Evolutionary conservation across 1,140 invertebrate genomes (phyloP), one percentile per base, ranked within the genome.

Genomic region (Drosophila tani): DNA sequence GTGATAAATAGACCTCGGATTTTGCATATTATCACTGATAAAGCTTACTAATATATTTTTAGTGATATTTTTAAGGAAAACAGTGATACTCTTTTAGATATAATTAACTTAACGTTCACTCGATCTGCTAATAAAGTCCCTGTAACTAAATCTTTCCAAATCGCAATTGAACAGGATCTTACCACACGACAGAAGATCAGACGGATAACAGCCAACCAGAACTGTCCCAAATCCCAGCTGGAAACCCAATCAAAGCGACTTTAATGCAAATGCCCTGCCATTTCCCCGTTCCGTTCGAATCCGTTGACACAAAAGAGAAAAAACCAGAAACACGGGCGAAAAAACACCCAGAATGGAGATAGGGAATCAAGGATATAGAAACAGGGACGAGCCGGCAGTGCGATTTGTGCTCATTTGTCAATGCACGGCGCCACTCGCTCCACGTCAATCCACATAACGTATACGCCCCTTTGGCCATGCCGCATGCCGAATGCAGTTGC

Each of bases 361-460:
- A 38, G 50, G 43, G 47, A 59, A 58, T 53, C 57, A 59, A 59
- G 55, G 47, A 50, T 73, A 66, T 47, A 45, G 49, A 51, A 59
- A 73, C 75, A 63, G 17, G 40, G 79, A 77, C 60, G 67, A 75
- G 45, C 56, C 67, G 63, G 41, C 57, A 81, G 53, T 69, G 40
- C 78, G 79, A 85, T 81, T 85, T 78, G 82, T 69, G 65, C 82
- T 85, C 82, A 81, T 84, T 85, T 81, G 78, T 85, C 74, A 75
- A 62, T 64, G 46, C 46, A 43, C 45, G 38, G 27, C 68, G 56
- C 57, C 55, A 65, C 59, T 69, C 67, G 55, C 56, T 40, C 41
- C 51, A 73, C 75, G 76, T 83, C 81, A 83, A 70, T 83, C 81
- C 32, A 60, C 32, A 83, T 83, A 80, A 76, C 76, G 71, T 64